Percentiles rank a stretch among this genome's conserved stretches.
Evolutionary conservation across 2,113 vertebrate genomes (phyloP).

Genomic region (Bubalus kerabau): DNA sequence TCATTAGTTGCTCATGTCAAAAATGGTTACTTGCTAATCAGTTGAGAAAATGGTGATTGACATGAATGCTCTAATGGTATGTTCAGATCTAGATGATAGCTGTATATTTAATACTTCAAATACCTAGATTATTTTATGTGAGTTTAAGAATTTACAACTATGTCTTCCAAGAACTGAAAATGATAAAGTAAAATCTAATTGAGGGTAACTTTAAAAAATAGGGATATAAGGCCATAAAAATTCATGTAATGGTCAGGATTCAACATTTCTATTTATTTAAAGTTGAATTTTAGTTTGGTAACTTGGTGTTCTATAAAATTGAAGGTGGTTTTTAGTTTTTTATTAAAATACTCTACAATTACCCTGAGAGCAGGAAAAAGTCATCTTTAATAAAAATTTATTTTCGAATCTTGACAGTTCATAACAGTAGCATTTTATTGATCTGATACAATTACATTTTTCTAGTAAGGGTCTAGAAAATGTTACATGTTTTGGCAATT

Average conservation of each 20-base stretch:
- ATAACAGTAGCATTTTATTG: not conserved
- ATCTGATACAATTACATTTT: not conserved
- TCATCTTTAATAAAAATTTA: not conserved
- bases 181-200: not conserved
- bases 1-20: not conserved
- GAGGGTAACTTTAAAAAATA: slow-evolving; percentile 2
- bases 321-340: not conserved
- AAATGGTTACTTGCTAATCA: slow-evolving; percentile 20
- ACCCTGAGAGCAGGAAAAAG: not conserved
- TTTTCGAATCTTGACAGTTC: not conserved
- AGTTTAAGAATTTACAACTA: not conserved
- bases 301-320: not conserved
- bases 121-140: not conserved
- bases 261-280: not conserved
- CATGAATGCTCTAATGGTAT: not conserved
- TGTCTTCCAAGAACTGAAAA: slow-evolving; percentile 11
- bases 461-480: not conserved
- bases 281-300: slow-evolving; percentile 9
- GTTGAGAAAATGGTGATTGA: not conserved
- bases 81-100: not conserved
- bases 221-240: not conserved
- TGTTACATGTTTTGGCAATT: not conserved
- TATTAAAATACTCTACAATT: not conserved
- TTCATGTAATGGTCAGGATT: not conserved
- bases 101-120: not conserved